Conservation (phyloP, 92 coral and sea anemone genomes). For the Micromussa lordhowensis region DNA sequence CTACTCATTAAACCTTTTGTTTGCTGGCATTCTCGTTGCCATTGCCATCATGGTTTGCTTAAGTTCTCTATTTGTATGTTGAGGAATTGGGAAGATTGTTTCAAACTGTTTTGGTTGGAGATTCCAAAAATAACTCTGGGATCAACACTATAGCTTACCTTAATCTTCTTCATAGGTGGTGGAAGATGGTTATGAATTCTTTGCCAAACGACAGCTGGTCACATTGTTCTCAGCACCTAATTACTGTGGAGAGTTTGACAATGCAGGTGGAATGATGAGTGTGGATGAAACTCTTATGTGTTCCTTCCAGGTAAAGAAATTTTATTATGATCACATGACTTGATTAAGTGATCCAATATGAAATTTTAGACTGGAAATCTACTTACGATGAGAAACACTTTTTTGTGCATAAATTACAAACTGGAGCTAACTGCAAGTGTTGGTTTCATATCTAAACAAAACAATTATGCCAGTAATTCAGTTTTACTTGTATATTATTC, state of each 20-base stretch:
- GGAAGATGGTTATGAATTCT: conserved; percentile 99
- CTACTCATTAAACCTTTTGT: too few species aligned
- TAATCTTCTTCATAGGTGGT: conserved; percentile 74
- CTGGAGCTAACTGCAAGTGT: too few species aligned
- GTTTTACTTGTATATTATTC: too few species aligned
- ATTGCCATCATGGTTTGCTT: too few species aligned
- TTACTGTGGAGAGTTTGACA: conserved; percentile 98
- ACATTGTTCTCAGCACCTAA: conserved; percentile 99
- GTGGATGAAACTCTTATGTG: conserved; percentile 99
- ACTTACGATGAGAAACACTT: background rate
- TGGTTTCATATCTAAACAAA: too few species aligned
- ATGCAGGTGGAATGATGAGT: conserved; percentile 99
- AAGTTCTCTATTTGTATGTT: background rate
- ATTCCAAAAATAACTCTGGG: background rate
- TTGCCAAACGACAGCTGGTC: conserved; percentile 97
- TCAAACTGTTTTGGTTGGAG: too few species aligned
- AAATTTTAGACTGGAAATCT: background rate
- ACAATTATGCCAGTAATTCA: too few species aligned
- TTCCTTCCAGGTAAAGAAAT: conserved; percentile 89
- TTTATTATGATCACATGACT: background rate
- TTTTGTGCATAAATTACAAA: too few species aligned
- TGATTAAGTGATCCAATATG: background rate
- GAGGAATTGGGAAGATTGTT: background rate
- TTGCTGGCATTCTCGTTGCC: too few species aligned
- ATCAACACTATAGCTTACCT: background rate